Evolutionary conservation across 1,140 invertebrate species (phyloP).

Genomic region (Bombyx mandarina): DNA sequence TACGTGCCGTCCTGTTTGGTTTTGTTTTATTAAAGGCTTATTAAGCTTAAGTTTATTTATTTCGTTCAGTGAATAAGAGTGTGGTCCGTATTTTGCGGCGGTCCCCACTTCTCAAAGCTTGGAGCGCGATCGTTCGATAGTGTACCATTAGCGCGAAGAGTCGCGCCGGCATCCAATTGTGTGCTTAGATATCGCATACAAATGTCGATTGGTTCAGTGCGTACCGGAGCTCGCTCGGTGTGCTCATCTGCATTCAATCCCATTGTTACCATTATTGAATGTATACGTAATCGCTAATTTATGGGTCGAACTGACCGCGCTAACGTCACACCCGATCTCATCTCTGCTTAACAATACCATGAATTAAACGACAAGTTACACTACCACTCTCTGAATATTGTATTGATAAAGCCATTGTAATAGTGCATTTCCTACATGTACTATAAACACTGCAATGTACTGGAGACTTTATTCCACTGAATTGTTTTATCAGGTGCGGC

Average conservation of each 20-base stretch:
- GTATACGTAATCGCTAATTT: slow-evolving; percentile 63
- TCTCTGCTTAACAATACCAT: slow-evolving; percentile 3
- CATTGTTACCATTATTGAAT: slow-evolving; percentile 66
- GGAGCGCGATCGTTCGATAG: slow-evolving; percentile 57
- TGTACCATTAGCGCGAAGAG: slow-evolving; percentile 67
- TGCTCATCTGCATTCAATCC: slow-evolving; percentile 68
- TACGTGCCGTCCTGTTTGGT: background rate
- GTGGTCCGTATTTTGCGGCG: slow-evolving; percentile 52
- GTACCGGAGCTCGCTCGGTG: slow-evolving; percentile 20
- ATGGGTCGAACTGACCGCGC: slow-evolving; percentile 36
- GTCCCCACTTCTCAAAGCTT: slow-evolving; percentile 50
- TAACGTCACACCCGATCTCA: slow-evolving; percentile 29
- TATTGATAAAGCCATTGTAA: no score
- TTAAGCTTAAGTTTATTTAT: slow-evolving; percentile 43
- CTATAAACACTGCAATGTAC: no score
- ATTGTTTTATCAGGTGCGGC: no score
- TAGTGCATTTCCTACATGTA: no score
- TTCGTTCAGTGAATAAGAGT: slow-evolving; percentile 39
- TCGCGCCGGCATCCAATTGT: slow-evolving; percentile 68
- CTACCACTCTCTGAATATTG: no score
- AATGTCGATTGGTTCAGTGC: slow-evolving; percentile 58
- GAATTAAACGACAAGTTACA: background rate
- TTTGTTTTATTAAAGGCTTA: slow-evolving; percentile 7
- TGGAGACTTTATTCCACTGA: no score
- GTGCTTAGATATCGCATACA: slow-evolving; percentile 69